Evolutionary conservation across 2,113 vertebrate genomes (phyloP).

Genomic region (Archocentrus centrarchus): DNA sequence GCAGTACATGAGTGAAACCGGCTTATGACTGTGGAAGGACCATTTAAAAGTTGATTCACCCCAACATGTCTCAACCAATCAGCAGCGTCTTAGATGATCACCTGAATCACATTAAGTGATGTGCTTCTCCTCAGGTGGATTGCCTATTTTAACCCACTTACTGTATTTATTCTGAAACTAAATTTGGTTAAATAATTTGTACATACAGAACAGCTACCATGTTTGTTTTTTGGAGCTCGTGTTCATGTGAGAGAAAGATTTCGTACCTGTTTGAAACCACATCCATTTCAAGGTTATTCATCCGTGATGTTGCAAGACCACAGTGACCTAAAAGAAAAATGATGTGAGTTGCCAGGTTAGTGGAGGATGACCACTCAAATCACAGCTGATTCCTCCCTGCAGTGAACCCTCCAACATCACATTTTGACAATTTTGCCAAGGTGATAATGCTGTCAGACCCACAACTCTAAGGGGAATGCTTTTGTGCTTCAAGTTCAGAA

Average conservation of each 20-base stretch:
- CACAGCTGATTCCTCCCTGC: constrained; percentile 10
- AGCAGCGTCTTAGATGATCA: neutral
- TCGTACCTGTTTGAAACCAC: neutral
- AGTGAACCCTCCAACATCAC: constrained; percentile 21
- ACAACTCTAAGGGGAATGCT: neutral
- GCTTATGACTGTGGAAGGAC: neutral
- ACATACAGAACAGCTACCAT: neutral
- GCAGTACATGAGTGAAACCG: neutral
- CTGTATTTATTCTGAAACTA: neutral
- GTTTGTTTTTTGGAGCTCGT: neutral
- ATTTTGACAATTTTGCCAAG: constrained; percentile 4
- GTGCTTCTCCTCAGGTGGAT: neutral
- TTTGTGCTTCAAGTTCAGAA: neutral
- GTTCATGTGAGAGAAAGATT: neutral
- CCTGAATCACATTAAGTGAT: neutral
- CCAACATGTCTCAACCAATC: neutral
- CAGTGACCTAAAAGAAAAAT: constrained; percentile 15
- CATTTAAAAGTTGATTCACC: neutral
- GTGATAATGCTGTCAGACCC: constrained; percentile 1
- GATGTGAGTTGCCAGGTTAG: constrained; percentile 28
- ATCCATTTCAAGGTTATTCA: neutral
- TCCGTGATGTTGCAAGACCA: neutral
- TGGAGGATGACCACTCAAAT: constrained; percentile 20
- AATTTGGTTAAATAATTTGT: neutral
- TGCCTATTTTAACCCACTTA: neutral